Percentiles rank a stretch among this genome's conserved stretches.
Conservation (phyloP, 2,888 invertebrate genomes). For the Tachina grossa region DNA sequence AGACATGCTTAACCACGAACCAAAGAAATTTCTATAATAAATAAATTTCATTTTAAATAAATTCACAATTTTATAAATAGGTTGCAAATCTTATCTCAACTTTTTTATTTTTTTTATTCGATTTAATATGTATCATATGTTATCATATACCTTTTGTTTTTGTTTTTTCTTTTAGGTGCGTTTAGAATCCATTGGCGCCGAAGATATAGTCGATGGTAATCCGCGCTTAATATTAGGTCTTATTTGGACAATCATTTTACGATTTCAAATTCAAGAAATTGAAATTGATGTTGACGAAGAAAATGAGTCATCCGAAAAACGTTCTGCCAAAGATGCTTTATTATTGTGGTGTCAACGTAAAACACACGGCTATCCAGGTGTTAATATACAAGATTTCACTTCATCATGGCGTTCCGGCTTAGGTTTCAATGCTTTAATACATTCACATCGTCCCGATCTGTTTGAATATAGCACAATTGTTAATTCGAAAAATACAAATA, state of each 20-base stretch:
- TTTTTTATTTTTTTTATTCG: too few relatives aligned
- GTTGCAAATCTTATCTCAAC: too few relatives aligned
- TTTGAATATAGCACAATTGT: constrained; percentile 93
- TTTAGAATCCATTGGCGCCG: constrained; percentile 98
- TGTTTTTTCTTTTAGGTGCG: constrained; percentile 87
- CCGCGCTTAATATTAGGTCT: constrained; percentile 97
- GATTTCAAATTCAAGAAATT: constrained; percentile 99
- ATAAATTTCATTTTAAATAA: too few relatives aligned
- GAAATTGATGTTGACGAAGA: constrained; percentile 98
- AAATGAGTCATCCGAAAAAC: constrained; percentile 98
- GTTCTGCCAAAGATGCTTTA: constrained; percentile 99
- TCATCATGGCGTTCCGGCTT: constrained; percentile 98
- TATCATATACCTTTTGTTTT: neutral
- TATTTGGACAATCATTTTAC: constrained; percentile 99
- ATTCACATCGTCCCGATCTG: constrained; percentile 97
- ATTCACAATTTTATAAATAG: too few relatives aligned
- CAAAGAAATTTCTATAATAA: too few relatives aligned
- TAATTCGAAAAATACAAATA: constrained; percentile 88
- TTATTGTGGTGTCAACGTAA: constrained; percentile 99
- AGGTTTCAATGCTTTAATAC: constrained; percentile 99
- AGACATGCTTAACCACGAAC: neutral
- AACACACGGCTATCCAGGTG: constrained; percentile 96
- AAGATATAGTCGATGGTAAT: constrained; percentile 99
- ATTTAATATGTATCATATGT: too few relatives aligned
- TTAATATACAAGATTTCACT: constrained; percentile 94